Conservation (phyloP, 2,888 invertebrate genomes). For the Disparrhopalites patrizii region DNA sequence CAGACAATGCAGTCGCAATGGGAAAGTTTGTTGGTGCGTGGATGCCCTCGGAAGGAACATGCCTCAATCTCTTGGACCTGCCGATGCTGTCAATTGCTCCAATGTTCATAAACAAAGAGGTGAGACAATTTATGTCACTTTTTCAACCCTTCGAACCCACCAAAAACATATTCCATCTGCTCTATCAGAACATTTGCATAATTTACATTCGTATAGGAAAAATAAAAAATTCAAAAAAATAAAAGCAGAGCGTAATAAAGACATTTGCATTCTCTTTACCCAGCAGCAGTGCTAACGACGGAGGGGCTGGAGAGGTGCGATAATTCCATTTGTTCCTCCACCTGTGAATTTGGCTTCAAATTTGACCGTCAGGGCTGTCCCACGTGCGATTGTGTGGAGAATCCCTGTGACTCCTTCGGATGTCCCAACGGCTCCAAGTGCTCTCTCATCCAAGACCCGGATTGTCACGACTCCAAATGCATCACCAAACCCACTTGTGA, state of each 20-base stretch:
- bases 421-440: slow-evolving; percentile 64
- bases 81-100: slow-evolving; percentile 65
- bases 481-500: slow-evolving; percentile 73
- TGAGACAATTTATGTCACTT: too few relatives aligned
- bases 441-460: slow-evolving; percentile 65
- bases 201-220: background rate
- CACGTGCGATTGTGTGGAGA: slow-evolving; percentile 73
- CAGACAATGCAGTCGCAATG: slow-evolving; percentile 77
- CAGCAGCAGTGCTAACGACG: slow-evolving; percentile 6
- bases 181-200: too few relatives aligned
- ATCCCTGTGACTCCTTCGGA: slow-evolving; percentile 71
- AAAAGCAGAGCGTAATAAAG: too few relatives aligned
- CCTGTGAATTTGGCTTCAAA: slow-evolving; percentile 81
- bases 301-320: slow-evolving; percentile 58
- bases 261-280: too few relatives aligned
- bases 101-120: slow-evolving; percentile 38
- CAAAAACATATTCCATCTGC: too few relatives aligned
- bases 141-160: too few relatives aligned
- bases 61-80: slow-evolving; percentile 73
- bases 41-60: slow-evolving; percentile 70
- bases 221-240: too few relatives aligned
- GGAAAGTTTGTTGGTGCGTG: slow-evolving; percentile 84
- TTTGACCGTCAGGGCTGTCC: slow-evolving; percentile 67
- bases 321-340: slow-evolving; percentile 70
- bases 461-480: slow-evolving; percentile 57